phyloP scores from a whole-genome alignment of 2,797 vertebrate species.

The Pampus argenteus region DNA sequence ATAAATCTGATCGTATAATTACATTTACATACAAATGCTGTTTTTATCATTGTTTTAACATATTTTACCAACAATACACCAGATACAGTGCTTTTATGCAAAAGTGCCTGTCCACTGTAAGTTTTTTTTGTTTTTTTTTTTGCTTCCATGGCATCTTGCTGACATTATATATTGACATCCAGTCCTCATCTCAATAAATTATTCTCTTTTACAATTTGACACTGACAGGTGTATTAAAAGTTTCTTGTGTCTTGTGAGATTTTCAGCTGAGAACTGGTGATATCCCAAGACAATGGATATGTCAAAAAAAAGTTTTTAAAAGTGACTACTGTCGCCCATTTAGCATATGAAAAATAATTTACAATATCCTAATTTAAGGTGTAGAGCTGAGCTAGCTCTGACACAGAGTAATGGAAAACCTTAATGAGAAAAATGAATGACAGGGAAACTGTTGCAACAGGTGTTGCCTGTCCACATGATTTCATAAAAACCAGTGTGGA shows the following conservation, averaged over 20 bases:
- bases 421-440: constrained; percentile 29
- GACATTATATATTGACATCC: constrained; percentile 45
- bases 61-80: constrained; percentile 18
- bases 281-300: neutral
- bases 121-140: constrained; percentile 44
- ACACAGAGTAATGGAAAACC: constrained; percentile 32
- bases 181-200: constrained; percentile 52
- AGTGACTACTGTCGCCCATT: too few relatives aligned
- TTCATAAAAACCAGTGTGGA: constrained; percentile 42
- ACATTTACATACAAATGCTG: constrained; percentile 23
- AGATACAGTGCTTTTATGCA: constrained; percentile 6
- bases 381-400: constrained; percentile 11
- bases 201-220: constrained; percentile 38
- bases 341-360: too few relatives aligned
- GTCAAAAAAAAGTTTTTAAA: constrained; percentile 5
- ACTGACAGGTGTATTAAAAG: constrained; percentile 8
- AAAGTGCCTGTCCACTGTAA: constrained; percentile 23
- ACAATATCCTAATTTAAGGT: constrained; percentile 28
- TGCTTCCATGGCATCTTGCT: constrained; percentile 36
- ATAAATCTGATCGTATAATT: constrained; percentile 31
- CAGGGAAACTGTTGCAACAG: constrained; percentile 42
- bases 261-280: constrained; percentile 2
- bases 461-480: constrained; percentile 40
- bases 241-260: constrained; percentile 2
- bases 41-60: constrained; percentile 11